phyloP scores from a whole-genome alignment of 2,113 vertebrate species.

The Rhea americana region DNA sequence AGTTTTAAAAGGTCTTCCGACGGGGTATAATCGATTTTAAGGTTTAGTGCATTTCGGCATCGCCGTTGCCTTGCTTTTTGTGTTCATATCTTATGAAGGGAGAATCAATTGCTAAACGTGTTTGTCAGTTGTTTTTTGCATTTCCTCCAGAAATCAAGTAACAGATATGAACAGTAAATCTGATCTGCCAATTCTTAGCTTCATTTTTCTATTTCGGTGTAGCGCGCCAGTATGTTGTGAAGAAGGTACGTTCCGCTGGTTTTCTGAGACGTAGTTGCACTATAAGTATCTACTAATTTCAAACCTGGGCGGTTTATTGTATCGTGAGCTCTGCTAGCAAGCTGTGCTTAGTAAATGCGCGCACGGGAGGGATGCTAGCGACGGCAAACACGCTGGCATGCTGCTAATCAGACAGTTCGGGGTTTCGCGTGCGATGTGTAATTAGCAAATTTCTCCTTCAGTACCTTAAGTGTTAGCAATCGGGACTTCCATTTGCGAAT shows the following conservation, averaged over 20 bases:
- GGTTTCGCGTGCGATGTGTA: neutral
- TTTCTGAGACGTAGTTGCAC: neutral
- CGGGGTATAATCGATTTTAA: constrained; percentile 6
- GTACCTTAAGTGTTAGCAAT: neutral
- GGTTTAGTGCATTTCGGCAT: constrained; percentile 4
- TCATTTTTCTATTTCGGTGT: neutral
- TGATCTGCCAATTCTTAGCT: neutral
- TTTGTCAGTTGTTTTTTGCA: neutral
- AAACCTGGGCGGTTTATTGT: constrained; percentile 1
- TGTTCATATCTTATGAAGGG: constrained; percentile 34
- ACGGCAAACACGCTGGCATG: neutral
- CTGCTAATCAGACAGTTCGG: neutral
- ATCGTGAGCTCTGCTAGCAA: neutral
- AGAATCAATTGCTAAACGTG: constrained; percentile 35
- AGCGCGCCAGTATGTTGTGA: neutral
- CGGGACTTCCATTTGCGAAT: constrained; percentile 15
- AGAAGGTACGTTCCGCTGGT: neutral
- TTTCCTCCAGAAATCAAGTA: constrained; percentile 22
- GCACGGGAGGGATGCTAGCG: neutral
- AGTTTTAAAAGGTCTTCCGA: constrained; percentile 6
- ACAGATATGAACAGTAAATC: constrained; percentile 2
- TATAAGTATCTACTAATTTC: constrained; percentile 1
- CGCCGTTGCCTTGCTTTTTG: constrained; percentile 8
- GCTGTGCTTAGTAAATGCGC: neutral
- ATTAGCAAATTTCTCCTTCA: constrained; percentile 2